Percentiles rank a stretch among this genome's conserved stretches.
phyloP scores from a whole-genome alignment of 2,888 invertebrate species.

The Allophyes oxyacanthae region DNA sequence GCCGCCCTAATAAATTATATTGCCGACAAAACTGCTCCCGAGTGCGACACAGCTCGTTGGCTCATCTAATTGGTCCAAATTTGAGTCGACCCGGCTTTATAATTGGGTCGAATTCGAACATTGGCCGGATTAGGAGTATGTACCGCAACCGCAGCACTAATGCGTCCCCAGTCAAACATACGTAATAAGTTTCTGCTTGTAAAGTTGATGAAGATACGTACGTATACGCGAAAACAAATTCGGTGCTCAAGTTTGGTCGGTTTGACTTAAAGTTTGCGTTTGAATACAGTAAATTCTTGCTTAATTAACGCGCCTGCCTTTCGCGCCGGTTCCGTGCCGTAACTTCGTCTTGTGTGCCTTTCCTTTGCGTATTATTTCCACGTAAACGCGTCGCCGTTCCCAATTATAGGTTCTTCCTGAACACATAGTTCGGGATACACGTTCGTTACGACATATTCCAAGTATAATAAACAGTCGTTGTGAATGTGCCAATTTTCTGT shows the following conservation, averaged over 20 bases:
- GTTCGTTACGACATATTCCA: conserved; percentile 37
- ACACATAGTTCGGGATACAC: conserved; percentile 43
- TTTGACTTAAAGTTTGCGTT: conserved; percentile 79
- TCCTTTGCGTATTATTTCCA: conserved; percentile 67
- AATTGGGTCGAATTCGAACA: conserved; percentile 84
- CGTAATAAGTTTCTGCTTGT: conserved; percentile 80
- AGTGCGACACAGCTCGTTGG: conserved; percentile 88
- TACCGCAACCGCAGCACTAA: conserved; percentile 78
- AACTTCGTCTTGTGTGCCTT: conserved; percentile 66
- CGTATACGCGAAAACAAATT: conserved; percentile 80
- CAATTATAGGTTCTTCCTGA: conserved; percentile 57
- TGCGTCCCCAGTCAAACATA: conserved; percentile 77
- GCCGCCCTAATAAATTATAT: conserved; percentile 89
- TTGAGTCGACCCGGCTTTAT: conserved; percentile 84
- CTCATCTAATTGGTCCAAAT: conserved; percentile 89
- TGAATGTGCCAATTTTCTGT: conserved; percentile 58
- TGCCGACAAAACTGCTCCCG: conserved; percentile 88
- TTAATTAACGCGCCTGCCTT: conserved; percentile 80
- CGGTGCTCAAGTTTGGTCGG: conserved; percentile 74
- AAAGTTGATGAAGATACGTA: conserved; percentile 82
- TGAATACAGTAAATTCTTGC: conserved; percentile 83
- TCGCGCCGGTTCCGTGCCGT: conserved; percentile 56
- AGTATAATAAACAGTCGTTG: conserved; percentile 43
- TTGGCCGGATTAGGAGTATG: conserved; percentile 76
- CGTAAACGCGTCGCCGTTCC: conserved; percentile 60